These are phyloP conservation scores for Xenopus laevis DNA, from an alignment of 2,113 vertebrate genomes.

Conservation along the genomic window DNA sequence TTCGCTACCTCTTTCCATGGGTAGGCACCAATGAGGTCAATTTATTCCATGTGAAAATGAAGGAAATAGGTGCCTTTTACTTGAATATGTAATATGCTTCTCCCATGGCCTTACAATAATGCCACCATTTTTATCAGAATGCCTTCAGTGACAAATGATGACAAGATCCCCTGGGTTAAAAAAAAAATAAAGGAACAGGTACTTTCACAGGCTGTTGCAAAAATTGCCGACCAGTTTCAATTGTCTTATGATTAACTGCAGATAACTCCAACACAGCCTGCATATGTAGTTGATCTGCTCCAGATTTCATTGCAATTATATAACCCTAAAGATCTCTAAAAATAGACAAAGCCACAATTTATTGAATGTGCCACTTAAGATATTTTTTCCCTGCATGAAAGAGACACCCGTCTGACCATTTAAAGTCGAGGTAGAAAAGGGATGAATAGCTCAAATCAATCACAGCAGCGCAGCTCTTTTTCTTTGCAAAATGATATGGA, in stretches of 20 bases:
- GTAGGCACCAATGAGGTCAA: neutral
- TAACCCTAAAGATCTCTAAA: slow-evolving; percentile 78
- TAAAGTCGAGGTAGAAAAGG: slow-evolving; percentile 62
- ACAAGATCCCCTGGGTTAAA: slow-evolving; percentile 50
- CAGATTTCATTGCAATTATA: slow-evolving; percentile 74
- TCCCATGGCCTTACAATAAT: neutral
- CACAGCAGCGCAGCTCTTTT: slow-evolving; percentile 51
- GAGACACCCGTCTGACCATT: slow-evolving; percentile 66
- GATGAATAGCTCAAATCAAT: slow-evolving; percentile 70
- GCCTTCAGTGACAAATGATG: neutral
- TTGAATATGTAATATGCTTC: neutral
- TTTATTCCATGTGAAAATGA: neutral
- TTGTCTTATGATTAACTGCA: slow-evolving; percentile 69
- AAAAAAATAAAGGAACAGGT: neutral
- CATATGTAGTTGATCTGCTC: slow-evolving; percentile 73
- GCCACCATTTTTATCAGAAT: slow-evolving; percentile 1
- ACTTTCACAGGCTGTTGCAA: slow-evolving; percentile 32
- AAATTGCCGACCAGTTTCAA: slow-evolving; percentile 60
- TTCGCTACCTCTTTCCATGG: neutral
- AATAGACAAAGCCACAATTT: slow-evolving; percentile 78
- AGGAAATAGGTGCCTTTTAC: neutral
- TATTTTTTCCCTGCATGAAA: slow-evolving; percentile 55
- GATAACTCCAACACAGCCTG: slow-evolving; percentile 61
- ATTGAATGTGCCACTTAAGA: slow-evolving; percentile 78
- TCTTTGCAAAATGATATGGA: slow-evolving; percentile 58